These are phyloP conservation scores for Pygathrix nemaeus DNA, from an alignment of 2,113 vertebrate genomes.

Conservation along the genomic window DNA sequence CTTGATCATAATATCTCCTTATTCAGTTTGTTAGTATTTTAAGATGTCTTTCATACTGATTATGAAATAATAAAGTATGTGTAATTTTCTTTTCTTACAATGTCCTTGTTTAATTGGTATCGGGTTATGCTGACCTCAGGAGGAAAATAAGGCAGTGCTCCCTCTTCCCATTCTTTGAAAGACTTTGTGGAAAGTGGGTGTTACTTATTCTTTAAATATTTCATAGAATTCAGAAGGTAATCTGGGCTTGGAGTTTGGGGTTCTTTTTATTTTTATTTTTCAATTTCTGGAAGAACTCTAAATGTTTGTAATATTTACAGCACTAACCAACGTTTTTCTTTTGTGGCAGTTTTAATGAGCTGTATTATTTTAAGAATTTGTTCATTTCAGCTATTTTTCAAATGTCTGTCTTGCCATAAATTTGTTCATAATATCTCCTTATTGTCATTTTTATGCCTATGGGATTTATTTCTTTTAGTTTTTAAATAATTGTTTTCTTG, in stretches of 20 bases:
- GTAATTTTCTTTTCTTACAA: conserved; percentile 1
- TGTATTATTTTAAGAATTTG: neutral
- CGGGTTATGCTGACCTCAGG: neutral
- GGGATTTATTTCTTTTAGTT: too few species aligned
- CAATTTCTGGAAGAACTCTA: neutral
- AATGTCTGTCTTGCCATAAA: neutral
- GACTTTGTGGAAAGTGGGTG: neutral
- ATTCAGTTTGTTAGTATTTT: neutral
- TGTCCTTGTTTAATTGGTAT: neutral
- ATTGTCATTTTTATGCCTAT: too few species aligned
- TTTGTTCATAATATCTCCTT: neutral
- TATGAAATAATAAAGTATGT: conserved; percentile 4
- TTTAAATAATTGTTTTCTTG: too few species aligned
- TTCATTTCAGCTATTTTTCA: neutral
- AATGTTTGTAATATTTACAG: neutral
- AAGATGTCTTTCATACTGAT: neutral
- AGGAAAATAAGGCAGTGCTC: neutral
- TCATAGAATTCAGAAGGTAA: neutral
- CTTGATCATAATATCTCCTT: neutral
- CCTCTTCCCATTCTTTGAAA: neutral
- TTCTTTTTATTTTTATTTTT: neutral
- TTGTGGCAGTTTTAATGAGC: neutral
- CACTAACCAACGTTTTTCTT: neutral
- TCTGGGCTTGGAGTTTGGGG: too few species aligned
- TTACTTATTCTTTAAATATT: neutral